Evolutionary conservation across 1,140 invertebrate genomes (phyloP), one percentile per base, ranked within the genome.

Genomic region (Leptopilina clavipes): DNA sequence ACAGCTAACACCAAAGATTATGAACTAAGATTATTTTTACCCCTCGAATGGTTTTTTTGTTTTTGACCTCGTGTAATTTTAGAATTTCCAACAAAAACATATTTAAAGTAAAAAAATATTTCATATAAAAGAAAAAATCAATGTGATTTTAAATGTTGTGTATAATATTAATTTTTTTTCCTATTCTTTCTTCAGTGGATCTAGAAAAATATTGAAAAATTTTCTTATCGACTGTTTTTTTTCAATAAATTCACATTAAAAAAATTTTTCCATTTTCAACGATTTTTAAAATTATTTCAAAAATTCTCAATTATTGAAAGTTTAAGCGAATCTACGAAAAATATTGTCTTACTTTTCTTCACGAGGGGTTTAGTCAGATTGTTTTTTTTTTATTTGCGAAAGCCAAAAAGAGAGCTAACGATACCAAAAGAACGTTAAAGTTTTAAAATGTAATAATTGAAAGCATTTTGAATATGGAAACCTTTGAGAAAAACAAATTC

Each of bases 1-100:
- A 89, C 85, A 86, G 88, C 87, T 87, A 77, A 88, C 87, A 89
- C 89, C 89, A 90, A 90, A 90, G 88, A 90, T 85, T 84, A 87
- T 77, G 40, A 79, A 73, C 59, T 87, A 87, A 87, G 83, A 83
- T 86, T 78, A 84, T 86, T 83, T n/a, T n/a, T 76, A 82, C 80
- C 85, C 80, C 85, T 85, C 83, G 80, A 18, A 31, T 77, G 48
- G 9, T 25, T 65, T 65, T n/a, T 3, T 31, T 5, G 25, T 31
- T 31, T 18, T 31, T 45, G 52, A 48, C 37, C 12, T 22, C 31
- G 56, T 73, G 17, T 56, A 45, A 76, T 72, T 45, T 45, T 76
- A 40, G 54, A 76, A 77, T 76, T 52, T 74, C 37, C 37, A 40
- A 40, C 37, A 40, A 40, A n/a, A 40, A 40, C 8, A 40, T 40